Base-by-base conservation (phyloP, 1,140 invertebrate genomes). In the Saxidomus purpurata region DNA sequence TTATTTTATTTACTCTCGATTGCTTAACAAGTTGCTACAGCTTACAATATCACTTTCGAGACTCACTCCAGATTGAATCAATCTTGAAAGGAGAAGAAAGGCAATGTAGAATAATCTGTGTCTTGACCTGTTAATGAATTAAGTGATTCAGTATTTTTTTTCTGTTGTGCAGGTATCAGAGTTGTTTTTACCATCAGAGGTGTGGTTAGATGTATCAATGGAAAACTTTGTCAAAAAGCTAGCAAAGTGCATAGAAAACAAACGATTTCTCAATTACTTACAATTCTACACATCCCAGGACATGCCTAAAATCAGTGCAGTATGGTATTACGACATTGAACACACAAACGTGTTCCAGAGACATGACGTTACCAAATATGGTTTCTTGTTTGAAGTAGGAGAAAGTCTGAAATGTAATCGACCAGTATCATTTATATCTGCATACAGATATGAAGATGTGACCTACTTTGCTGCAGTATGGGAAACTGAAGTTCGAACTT, bases 301-400 rank as follows among this genome's bases (percentile, higher is more conserved):
- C 52, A 28, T 40, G 22, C 87, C 87, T 34, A 69, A 89, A 34
- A 49, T 89, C 8, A 83, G 69, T n/a, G 87, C 80, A 15, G 63
- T 89, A 11, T 89, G 87, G 87, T 19, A 34, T n/a, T 3, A 15
- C 8, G 19, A 19, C 43, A 11, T 15, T 11, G 34, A 8, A n/a
- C 19, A 52, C 22, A 71, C 34, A 8, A 88, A 88, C 34, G 67
- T 89, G 31, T 83, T 74, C 31, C 87, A 83, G 67, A 38, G 87
- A 25, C 80, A 89, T 84, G 87, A 61, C 47, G 87, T 89, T 31
- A 74, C 79, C 28, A 74, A 61, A 36, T 89, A 89, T 74, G 80
- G 87, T 28, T 83, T 89, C n/a, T 17, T 89, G 55, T 83, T 43
- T 47, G 87, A 89, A 52, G 19, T 89, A 17, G 31, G 38, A 9